A percentile compares a stretch with the other conserved stretches of the same genome.
Conservation (phyloP, 2,888 invertebrate species). For the Pimpla rufipes region DNA sequence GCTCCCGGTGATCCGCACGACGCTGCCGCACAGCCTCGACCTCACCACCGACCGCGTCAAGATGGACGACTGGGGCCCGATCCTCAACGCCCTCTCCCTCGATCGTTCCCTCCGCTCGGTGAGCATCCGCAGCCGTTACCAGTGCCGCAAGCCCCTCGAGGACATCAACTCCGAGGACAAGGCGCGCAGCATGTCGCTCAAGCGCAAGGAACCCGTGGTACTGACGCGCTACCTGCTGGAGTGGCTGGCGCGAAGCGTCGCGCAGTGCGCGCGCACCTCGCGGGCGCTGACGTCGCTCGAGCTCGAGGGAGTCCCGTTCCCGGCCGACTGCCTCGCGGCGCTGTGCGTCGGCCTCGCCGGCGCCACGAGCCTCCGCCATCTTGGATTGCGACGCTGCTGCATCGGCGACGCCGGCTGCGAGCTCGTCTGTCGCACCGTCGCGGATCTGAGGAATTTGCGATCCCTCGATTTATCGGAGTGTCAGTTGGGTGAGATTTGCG, state of each 20-base stretch:
- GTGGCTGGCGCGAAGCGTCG: conserved; percentile 89
- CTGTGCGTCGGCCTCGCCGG: conserved; percentile 88
- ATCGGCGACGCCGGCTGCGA: conserved; percentile 91
- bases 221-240: conserved; percentile 90
- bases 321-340: conserved; percentile 89
- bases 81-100: conserved; percentile 90
- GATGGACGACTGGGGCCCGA: conserved; percentile 91
- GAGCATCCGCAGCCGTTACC: conserved; percentile 88
- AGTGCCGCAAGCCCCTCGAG: conserved; percentile 87
- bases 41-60: conserved; percentile 92
- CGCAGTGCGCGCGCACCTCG: conserved; percentile 89
- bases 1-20: conserved; percentile 81
- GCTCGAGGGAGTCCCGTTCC: conserved; percentile 91
- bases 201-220: conserved; percentile 87
- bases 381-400: conserved; percentile 90
- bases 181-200: conserved; percentile 87
- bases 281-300: conserved; percentile 88
- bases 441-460: conserved; percentile 89
- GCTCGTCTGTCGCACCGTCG: conserved; percentile 89
- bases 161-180: conserved; percentile 87
- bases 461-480: conserved; percentile 90
- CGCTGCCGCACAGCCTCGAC: conserved; percentile 87
- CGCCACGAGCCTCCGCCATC: conserved; percentile 89
- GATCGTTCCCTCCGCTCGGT: conserved; percentile 90
- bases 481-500: conserved; percentile 89